Conservation (phyloP, 2,113 vertebrate genomes). For the Daboia siamensis region DNA sequence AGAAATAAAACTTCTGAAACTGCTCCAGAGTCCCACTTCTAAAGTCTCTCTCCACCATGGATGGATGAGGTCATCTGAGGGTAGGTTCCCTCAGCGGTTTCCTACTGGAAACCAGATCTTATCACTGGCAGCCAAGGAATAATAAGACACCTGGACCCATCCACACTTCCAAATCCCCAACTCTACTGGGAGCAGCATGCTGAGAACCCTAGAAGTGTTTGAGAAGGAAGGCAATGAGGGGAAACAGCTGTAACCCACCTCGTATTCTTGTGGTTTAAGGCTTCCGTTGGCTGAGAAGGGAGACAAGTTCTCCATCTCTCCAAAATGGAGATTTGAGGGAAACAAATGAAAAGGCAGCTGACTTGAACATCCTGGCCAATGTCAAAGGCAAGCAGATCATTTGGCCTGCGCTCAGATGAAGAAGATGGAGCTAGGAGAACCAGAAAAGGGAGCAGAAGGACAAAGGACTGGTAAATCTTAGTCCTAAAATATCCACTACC, state of each 20-base stretch:
- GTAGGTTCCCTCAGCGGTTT: neutral
- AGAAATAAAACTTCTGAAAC: neutral
- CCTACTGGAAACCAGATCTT: conserved; percentile 13
- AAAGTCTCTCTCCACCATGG: neutral
- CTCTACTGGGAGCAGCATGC: neutral
- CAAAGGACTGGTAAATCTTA: too few species aligned
- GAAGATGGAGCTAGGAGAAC: neutral
- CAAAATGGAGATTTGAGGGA: neutral
- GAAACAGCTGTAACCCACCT: neutral
- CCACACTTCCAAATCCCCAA: conserved; percentile 7
- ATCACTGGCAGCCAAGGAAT: neutral
- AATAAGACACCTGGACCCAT: neutral
- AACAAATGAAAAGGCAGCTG: neutral
- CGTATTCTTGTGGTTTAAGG: neutral
- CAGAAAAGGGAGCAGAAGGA: too few species aligned
- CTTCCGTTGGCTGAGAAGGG: neutral
- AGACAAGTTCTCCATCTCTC: neutral
- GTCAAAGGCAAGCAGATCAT: neutral
- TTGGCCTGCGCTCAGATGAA: neutral
- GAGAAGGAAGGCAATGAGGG: conserved; percentile 10
- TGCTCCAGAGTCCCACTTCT: neutral
- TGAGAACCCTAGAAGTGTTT: neutral
- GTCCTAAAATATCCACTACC: neutral
- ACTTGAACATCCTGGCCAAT: neutral
- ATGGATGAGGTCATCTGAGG: neutral